Base-by-base conservation (phyloP, 1,140 invertebrate genomes). In the Batillaria attramentaria region DNA sequence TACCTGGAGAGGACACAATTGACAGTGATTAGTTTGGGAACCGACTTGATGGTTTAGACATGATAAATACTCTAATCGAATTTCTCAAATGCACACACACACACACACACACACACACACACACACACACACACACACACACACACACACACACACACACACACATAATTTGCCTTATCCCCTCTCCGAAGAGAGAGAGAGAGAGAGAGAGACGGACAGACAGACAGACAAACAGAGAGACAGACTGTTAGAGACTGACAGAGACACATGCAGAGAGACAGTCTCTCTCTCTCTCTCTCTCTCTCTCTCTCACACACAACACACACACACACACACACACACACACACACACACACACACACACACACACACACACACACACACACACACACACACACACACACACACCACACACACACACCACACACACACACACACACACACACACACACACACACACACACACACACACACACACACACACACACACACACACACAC, bases 331-430 rank as follows among this genome's bases (percentile, higher is more conserved):
- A 66, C 16, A 16, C 33, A 66, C 28, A 62, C 57, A 62, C 57
- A 62, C 62, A 35, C 6, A 8, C 31, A 33, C 62, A 33, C 28
- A 66, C 16, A 5, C 28, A 66, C 62, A 28, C 28, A 66, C 62
- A 35, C 62, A 66, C 33, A 66, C 4, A 66, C 31, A 35, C 62
- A 66, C 62, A 65, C 62, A 65, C 62, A 65, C 62, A 65, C 24
- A 65, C 62, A 65, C 62, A 28, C 62, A 28, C 62, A 28, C 62
- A 28, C 62, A 28, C 62, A 65, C 62, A 65, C 62, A 65, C 62
- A 65, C 62, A 65, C 62, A 68, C 66, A 41, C 37, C 66, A 68
- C 66, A 68, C 66, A 68, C 66, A 68, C 66, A 68, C 66, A 68
- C 66, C 62, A 65, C 62, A 65, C 62, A 65, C 62, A 65, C 62